Evolutionary conservation across 2,797 vertebrate species (phyloP).

Genomic region (Enteromius afrohamiltoni): DNA sequence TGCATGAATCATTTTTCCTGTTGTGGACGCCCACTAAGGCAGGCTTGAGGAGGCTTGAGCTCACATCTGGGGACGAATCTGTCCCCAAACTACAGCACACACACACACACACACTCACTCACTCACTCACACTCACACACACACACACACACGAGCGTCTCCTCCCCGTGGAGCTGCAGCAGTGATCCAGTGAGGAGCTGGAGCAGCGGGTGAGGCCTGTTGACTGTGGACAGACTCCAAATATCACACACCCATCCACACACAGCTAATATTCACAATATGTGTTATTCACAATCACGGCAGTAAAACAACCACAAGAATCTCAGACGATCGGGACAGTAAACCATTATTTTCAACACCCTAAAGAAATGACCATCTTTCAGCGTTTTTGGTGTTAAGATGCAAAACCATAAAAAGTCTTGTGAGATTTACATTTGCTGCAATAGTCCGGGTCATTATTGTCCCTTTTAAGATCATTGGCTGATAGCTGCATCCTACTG

Average conservation of each 20-base stretch:
- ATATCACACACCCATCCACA: conserved; percentile 54
- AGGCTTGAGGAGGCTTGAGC: neutral
- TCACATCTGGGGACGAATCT: neutral
- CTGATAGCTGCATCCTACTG: neutral
- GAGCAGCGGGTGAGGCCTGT: conserved; percentile 65
- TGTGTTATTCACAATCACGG: conserved; percentile 9
- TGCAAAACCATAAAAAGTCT: neutral
- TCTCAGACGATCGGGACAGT: neutral
- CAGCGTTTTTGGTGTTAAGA: neutral
- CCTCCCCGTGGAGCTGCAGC: conserved; percentile 42
- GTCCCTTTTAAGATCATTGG: neutral
- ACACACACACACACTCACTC: neutral
- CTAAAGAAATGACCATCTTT: neutral
- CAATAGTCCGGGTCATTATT: neutral
- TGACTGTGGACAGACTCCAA: conserved; percentile 70
- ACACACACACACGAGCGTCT: neutral
- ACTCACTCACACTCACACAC: neutral
- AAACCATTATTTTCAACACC: neutral
- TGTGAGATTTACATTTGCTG: neutral
- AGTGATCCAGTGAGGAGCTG: conserved; percentile 47
- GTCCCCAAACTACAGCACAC: neutral
- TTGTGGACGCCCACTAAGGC: neutral
- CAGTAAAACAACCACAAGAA: conserved; percentile 3
- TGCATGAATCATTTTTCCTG: conserved; percentile 7
- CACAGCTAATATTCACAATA: conserved; percentile 34